Evolutionary conservation across 2,113 vertebrate genomes (phyloP).

Genomic region (Poicephalus meyeri): DNA sequence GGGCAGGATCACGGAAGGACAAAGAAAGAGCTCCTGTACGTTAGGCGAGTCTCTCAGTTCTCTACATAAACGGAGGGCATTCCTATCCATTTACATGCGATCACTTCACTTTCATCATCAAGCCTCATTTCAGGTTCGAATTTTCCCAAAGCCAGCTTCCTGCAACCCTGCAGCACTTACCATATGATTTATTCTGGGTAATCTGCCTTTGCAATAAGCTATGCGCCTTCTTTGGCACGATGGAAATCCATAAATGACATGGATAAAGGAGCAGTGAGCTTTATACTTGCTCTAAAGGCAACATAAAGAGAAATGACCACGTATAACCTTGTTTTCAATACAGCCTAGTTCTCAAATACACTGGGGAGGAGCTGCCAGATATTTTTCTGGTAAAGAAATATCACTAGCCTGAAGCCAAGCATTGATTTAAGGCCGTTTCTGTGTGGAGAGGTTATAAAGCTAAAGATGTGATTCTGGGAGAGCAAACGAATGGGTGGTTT

Average conservation of each 20-base stretch:
- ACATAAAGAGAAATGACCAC: neutral
- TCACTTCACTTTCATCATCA: neutral
- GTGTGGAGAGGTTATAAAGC: neutral
- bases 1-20: neutral
- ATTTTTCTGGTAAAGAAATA: constrained; percentile 34
- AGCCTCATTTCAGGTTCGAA: neutral
- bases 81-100: neutral
- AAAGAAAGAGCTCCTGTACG: neutral
- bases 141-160: neutral
- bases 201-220: neutral
- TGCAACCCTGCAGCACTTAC: neutral
- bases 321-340: neutral
- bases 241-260: neutral
- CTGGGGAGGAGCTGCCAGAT: neutral
- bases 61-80: neutral
- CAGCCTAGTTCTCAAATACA: neutral
- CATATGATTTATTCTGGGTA: neutral
- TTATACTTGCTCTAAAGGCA: neutral
- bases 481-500: neutral
- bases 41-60: neutral
- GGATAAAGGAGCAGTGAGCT: neutral
- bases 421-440: neutral
- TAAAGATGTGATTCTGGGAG: neutral
- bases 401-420: neutral
- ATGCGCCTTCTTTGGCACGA: neutral